A percentile compares a stretch with the other conserved stretches of the same genome.
These are phyloP conservation scores for Xyrauchen texanus DNA, from an alignment of 2,113 vertebrate genomes.

Conservation along the genomic window DNA sequence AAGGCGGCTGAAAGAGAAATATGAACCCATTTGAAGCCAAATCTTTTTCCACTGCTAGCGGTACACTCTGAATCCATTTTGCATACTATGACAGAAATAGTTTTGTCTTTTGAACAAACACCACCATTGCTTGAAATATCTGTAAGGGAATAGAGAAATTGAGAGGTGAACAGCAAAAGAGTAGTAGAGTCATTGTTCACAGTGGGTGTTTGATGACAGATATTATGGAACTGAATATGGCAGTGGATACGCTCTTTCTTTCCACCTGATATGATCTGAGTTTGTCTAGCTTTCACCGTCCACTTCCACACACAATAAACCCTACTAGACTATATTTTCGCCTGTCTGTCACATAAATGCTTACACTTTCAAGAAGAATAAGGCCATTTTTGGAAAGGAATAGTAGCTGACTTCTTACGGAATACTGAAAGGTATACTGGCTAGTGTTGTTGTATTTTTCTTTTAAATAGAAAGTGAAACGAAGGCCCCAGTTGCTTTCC, in stretches of 20 bases:
- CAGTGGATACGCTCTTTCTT: not conserved
- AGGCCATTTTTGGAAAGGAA: not conserved
- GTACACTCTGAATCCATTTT: not conserved
- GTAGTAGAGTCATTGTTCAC: not conserved
- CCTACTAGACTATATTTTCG: not conserved
- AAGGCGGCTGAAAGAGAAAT: too few species aligned
- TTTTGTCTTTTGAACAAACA: not conserved
- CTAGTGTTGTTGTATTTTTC: too few species aligned
- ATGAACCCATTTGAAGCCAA: too few species aligned
- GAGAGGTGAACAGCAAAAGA: not conserved
- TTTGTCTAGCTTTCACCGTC: constrained; percentile 2
- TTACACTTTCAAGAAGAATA: not conserved
- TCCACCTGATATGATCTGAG: not conserved
- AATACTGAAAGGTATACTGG: too few species aligned
- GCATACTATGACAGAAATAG: not conserved
- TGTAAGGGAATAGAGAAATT: not conserved
- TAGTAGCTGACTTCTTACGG: too few species aligned
- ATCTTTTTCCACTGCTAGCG: not conserved
- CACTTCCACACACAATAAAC: constrained; percentile 6
- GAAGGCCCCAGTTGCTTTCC: not conserved
- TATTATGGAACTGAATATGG: not conserved
- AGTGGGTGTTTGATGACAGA: not conserved
- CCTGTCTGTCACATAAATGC: not conserved
- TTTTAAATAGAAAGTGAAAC: not conserved
- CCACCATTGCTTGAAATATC: not conserved